A percentile compares a stretch with the other conserved stretches of the same genome.
These are phyloP conservation scores for Zaprionus inermis DNA, from an alignment of 1,140 invertebrate genomes.

Conservation along the genomic window DNA sequence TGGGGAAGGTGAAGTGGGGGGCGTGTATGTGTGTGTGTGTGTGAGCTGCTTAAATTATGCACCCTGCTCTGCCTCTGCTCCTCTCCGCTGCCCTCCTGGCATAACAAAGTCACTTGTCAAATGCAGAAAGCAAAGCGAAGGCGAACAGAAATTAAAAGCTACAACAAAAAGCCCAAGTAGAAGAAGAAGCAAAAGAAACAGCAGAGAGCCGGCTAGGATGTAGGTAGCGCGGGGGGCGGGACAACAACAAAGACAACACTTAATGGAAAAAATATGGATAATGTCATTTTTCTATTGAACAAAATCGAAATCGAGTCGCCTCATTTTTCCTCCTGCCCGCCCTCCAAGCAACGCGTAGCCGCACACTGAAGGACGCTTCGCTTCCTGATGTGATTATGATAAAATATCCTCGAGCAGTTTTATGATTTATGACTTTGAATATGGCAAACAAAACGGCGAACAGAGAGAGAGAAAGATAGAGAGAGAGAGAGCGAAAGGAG, in stretches of 20 bases:
- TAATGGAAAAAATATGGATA: constrained; percentile 80
- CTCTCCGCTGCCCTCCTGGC: neutral
- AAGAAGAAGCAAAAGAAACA: constrained; percentile 15
- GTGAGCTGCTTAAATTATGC: constrained; percentile 65
- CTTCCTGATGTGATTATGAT: constrained; percentile 84
- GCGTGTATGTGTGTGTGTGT: constrained; percentile 21
- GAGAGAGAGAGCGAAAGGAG: constrained; percentile 17
- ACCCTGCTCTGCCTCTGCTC: neutral
- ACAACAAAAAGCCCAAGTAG: constrained; percentile 15
- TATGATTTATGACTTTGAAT: constrained; percentile 83
- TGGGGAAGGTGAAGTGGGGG: neutral
- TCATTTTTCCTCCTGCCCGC: neutral
- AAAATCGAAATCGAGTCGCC: constrained; percentile 35
- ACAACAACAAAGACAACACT: constrained; percentile 50
- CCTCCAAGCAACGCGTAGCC: neutral
- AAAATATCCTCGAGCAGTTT: constrained; percentile 83
- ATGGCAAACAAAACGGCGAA: constrained; percentile 73
- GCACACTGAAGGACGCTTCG: constrained; percentile 39
- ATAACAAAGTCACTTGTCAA: constrained; percentile 65
- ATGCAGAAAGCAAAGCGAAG: constrained; percentile 47
- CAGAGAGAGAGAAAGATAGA: neutral
- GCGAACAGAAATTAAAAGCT: constrained; percentile 67
- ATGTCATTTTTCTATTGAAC: constrained; percentile 76
- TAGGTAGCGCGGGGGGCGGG: neutral
- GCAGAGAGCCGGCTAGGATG: neutral